Conservation (phyloP, 2,888 invertebrate species). For the Escarpia spicata region DNA sequence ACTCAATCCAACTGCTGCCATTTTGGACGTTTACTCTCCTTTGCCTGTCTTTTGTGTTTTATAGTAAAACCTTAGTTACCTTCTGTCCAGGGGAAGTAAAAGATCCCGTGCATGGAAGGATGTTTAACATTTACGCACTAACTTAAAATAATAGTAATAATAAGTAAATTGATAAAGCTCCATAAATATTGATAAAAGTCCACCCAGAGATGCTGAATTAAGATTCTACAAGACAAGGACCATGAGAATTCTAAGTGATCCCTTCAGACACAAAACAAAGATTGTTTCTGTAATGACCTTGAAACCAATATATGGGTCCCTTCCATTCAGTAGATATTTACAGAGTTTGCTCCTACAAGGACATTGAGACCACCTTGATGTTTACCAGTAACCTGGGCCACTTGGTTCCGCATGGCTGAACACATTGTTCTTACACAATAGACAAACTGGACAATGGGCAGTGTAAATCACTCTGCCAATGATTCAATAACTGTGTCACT, state of each 20-base stretch:
- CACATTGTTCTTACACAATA: not conserved
- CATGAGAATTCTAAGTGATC: not conserved
- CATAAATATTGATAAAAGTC: not conserved
- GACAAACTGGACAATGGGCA: not conserved
- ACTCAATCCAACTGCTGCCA: no score
- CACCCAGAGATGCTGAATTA: not conserved
- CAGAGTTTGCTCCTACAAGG: not conserved
- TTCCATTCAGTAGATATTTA: no score
- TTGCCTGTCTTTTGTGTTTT: not conserved
- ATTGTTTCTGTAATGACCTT: not conserved
- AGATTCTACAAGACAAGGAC: not conserved
- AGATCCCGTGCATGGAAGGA: not conserved
- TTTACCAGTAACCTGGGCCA: not conserved
- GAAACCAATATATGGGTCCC: not conserved
- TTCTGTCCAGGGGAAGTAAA: not conserved
- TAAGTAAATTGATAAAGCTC: no score
- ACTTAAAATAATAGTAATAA: not conserved
- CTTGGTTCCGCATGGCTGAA: not conserved
- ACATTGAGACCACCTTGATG: not conserved
- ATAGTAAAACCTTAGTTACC: not conserved
- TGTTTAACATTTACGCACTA: not conserved
- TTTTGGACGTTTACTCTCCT: no score
- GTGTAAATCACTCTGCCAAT: not conserved
- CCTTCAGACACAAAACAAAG: not conserved
- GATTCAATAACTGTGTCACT: conserved; percentile 2